Evolutionary conservation across 2,797 vertebrate genomes (phyloP), one percentile per base, ranked within the genome.

Genomic region (Intellagama lesueurii): DNA sequence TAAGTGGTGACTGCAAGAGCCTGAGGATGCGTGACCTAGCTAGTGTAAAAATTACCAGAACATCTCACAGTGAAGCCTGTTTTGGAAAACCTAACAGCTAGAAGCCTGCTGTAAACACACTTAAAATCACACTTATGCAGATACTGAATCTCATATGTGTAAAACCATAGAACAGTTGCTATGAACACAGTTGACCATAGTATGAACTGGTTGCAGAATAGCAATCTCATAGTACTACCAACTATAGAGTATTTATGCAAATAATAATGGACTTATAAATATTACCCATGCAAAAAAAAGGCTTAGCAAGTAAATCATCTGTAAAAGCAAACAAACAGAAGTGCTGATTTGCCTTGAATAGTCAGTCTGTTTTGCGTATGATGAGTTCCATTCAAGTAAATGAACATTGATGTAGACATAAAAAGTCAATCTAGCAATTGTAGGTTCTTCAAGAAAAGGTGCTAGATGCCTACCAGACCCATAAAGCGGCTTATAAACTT

Each of bases 401-500:
- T 70, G 49, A 56, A 56, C 30, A 12, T 44, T 70, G 32, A 56
- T 70, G 17, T 69, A 7, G 68, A 22, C 7, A 44, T 52, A 47
- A 17, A 22, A n/a, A 64, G 12, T 32, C 7, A 32, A 1, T 70
- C 60, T 49, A 68, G 60, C 70, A 64, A 66, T 30, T 78, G 75
- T 16, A 49, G 40, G 22, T 28, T 49, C 40, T 1, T 28, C 26
- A 40, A 44, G 64, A 28, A 89, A 70, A 84, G 81, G 47, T n/a
- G 52, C 64, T 70, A 66, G 64, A 78, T 30, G 47, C 14, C 17
- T 35, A 26, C 70, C 44, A 88, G 72, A 47, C 64, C 76, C 30
- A 12, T 88, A 77, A 88, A 88, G n/a, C 28, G 26, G 40, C 44
- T n/a, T 22, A 78, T 83, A 84, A 81, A 84, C 81, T 70, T 69